A percentile compares a stretch with the other conserved stretches of the same genome.
Conservation (phyloP, 2,888 invertebrate species). For the Drosophila tripunctata region DNA sequence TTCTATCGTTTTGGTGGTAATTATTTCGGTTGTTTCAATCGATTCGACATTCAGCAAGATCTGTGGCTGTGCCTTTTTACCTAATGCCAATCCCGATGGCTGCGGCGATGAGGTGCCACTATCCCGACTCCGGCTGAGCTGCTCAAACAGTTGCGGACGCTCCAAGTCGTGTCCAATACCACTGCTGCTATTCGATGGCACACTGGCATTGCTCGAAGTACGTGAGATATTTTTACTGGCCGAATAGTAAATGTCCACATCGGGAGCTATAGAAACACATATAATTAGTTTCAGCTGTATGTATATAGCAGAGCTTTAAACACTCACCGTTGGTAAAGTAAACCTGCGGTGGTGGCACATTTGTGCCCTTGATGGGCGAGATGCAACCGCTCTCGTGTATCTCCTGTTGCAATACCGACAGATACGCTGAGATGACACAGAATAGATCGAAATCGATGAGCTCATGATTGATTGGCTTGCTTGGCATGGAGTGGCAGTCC, state of each 20-base stretch:
- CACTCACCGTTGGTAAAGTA: constrained; percentile 83
- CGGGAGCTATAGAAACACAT: constrained; percentile 44
- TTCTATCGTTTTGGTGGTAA: constrained; percentile 78
- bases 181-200: constrained; percentile 77
- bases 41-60: constrained; percentile 80
- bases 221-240: constrained; percentile 82
- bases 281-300: background rate
- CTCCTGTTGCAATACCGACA: constrained; percentile 84
- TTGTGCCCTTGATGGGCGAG: constrained; percentile 84
- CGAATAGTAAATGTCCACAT: constrained; percentile 76
- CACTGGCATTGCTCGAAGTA: constrained; percentile 82
- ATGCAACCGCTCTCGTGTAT: constrained; percentile 84
- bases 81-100: constrained; percentile 63
- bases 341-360: constrained; percentile 84
- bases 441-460: constrained; percentile 84
- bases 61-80: constrained; percentile 69
- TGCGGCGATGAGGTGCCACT: constrained; percentile 85
- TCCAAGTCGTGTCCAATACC: constrained; percentile 72
- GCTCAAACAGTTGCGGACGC: constrained; percentile 70
- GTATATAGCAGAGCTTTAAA: background rate
- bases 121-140: constrained; percentile 81
- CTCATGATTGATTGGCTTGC: constrained; percentile 48
- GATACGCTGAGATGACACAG: constrained; percentile 84
- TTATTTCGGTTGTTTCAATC: constrained; percentile 80
- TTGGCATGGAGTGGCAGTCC: constrained; percentile 15